Conservation (phyloP, 1,140 invertebrate genomes). For the Pseudomyrmex gracilis region DNA sequence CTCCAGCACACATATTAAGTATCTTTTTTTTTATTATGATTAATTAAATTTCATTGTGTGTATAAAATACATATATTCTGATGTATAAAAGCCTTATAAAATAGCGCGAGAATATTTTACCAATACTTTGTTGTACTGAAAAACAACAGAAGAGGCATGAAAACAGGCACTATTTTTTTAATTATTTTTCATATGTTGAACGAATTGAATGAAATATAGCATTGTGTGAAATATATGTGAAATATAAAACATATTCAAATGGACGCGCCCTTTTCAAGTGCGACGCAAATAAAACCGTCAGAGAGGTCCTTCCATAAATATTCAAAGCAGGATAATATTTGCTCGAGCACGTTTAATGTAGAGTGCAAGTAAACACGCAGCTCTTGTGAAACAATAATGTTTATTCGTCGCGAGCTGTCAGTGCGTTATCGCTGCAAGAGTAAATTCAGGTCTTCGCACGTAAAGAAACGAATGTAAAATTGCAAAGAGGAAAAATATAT, state of each 20-base stretch:
- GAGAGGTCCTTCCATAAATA: conserved; percentile 39
- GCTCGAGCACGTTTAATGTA: conserved; percentile 57
- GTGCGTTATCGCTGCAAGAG: background rate
- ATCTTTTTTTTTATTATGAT: background rate
- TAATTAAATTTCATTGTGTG: no score
- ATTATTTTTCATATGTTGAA: background rate
- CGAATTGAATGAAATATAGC: conserved; percentile 22
- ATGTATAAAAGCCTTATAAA: background rate
- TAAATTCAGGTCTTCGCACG: background rate
- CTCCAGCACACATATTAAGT: background rate
- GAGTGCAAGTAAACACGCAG: conserved; percentile 52
- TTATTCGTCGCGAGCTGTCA: conserved; percentile 6
- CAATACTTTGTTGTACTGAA: background rate
- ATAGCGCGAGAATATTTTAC: background rate
- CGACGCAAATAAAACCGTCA: conserved; percentile 44
- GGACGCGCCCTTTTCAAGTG: conserved; percentile 5
- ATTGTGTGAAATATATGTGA: background rate
- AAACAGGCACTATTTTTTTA: conserved; percentile 18
- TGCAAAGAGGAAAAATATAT: background rate
- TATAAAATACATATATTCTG: no score
- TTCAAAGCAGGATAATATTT: conserved; percentile 56
- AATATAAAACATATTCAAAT: conserved; percentile 23
- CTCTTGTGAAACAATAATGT: conserved; percentile 49
- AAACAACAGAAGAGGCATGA: conserved; percentile 1
- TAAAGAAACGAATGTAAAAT: background rate